phyloP scores from a whole-genome alignment of 2,888 invertebrate genomes.

The Drosophila pegasa region DNA sequence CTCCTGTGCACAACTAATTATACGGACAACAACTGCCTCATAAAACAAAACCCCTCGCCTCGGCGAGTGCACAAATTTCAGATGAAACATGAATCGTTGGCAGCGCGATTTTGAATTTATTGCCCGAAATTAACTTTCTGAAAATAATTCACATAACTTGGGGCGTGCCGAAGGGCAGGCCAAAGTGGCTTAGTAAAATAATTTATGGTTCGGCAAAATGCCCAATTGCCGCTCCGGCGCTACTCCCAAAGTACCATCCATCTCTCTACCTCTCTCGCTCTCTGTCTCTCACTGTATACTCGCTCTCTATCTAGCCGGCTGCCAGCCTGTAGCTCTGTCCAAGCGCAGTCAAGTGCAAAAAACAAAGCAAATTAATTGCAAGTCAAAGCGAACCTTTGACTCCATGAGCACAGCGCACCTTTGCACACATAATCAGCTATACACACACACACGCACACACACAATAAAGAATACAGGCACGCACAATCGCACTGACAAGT shows the following conservation, averaged over 20 bases:
- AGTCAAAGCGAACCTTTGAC: conserved; percentile 75
- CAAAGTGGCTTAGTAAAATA: conserved; percentile 80
- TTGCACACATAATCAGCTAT: conserved; percentile 35
- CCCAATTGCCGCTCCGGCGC: conserved; percentile 57
- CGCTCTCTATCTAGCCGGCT: conserved; percentile 5
- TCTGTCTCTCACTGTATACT: background rate
- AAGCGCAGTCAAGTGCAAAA: conserved; percentile 71
- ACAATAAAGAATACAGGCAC: background rate
- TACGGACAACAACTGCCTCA: conserved; percentile 26
- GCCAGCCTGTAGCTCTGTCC: conserved; percentile 23
- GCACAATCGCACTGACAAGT: conserved; percentile 28
- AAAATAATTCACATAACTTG: conserved; percentile 77
- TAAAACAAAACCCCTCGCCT: conserved; percentile 38
- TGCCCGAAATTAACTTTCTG: conserved; percentile 79
- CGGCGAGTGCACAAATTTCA: conserved; percentile 18
- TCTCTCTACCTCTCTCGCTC: background rate
- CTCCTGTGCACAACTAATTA: conserved; percentile 53
- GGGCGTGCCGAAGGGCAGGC: conserved; percentile 65
- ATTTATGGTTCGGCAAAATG: conserved; percentile 72
- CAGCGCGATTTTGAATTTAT: conserved; percentile 79
- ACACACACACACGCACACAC: conserved; percentile 13
- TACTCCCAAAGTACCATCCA: background rate
- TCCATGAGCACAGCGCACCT: conserved; percentile 63
- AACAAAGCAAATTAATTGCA: conserved; percentile 83
- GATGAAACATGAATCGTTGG: conserved; percentile 50